Percentiles rank a stretch among this genome's conserved stretches.
Evolutionary conservation across 2,888 invertebrate genomes (phyloP).

Genomic region (Chrysolina haemoptera): DNA sequence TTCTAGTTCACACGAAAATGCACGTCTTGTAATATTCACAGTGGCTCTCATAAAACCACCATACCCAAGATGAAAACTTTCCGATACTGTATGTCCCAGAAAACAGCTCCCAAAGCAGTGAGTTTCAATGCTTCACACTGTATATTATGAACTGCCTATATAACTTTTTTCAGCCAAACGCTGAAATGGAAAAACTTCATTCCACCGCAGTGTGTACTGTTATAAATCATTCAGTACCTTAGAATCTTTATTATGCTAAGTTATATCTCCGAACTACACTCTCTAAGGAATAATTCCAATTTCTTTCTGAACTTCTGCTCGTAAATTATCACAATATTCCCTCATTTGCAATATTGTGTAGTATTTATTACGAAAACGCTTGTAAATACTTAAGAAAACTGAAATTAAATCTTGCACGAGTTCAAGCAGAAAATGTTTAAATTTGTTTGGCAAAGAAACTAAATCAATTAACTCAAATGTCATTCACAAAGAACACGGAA

Average conservation of each 20-base stretch:
- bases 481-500: not conserved
- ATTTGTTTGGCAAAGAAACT: conserved; percentile 2
- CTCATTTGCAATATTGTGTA: not conserved
- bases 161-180: too few relatives aligned
- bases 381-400: conserved; percentile 2
- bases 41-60: too few relatives aligned
- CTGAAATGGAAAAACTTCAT: too few relatives aligned
- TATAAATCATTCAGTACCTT: too few relatives aligned
- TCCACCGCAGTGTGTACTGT: too few relatives aligned
- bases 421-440: not conserved
- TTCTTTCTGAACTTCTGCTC: not conserved
- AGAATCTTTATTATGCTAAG: not conserved
- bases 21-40: too few relatives aligned
- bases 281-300: not conserved
- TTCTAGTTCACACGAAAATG: too few relatives aligned
- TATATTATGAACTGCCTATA: too few relatives aligned
- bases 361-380: conserved; percentile 9
- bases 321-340: not conserved
- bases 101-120: too few relatives aligned
- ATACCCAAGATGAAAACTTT: too few relatives aligned
- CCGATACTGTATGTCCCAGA: too few relatives aligned
- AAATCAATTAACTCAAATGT: conserved; percentile 1
- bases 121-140: too few relatives aligned
- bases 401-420: not conserved
- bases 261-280: not conserved